phyloP scores from a whole-genome alignment of 1,140 invertebrate genomes.

The Bactericera cockerelli region DNA sequence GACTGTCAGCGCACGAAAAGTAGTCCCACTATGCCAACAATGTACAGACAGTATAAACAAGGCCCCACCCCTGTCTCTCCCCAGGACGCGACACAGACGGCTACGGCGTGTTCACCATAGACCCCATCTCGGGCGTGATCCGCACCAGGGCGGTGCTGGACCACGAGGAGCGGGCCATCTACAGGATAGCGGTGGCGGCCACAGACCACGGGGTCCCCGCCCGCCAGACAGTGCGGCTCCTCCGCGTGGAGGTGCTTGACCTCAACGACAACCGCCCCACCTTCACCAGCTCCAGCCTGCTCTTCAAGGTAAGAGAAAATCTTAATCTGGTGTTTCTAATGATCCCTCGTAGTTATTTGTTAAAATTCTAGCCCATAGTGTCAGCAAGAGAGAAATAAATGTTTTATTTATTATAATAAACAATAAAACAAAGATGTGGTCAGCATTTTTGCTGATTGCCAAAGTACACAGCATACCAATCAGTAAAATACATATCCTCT shows the following conservation, averaged over 20 bases:
- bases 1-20: too few relatives aligned
- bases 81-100: slow-evolving; percentile 61
- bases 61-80: too few relatives aligned
- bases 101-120: slow-evolving; percentile 67
- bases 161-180: slow-evolving; percentile 76
- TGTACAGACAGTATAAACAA: too few relatives aligned
- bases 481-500: too few relatives aligned
- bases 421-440: too few relatives aligned
- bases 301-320: slow-evolving; percentile 61
- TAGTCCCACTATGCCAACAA: too few relatives aligned
- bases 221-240: slow-evolving; percentile 56
- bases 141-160: slow-evolving; percentile 73
- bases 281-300: slow-evolving; percentile 75
- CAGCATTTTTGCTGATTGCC: too few relatives aligned
- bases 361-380: too few relatives aligned
- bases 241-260: slow-evolving; percentile 75
- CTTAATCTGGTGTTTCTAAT: not conserved
- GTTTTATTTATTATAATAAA: too few relatives aligned
- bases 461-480: too few relatives aligned
- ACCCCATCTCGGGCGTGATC: slow-evolving; percentile 70
- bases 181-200: slow-evolving; percentile 68
- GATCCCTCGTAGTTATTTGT: too few relatives aligned
- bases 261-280: slow-evolving; percentile 81
- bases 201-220: slow-evolving; percentile 70
- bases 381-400: too few relatives aligned